Percentiles rank a stretch among this genome's conserved stretches.
phyloP scores from a whole-genome alignment of 2,888 invertebrate species.

The Pomacea canaliculata region DNA sequence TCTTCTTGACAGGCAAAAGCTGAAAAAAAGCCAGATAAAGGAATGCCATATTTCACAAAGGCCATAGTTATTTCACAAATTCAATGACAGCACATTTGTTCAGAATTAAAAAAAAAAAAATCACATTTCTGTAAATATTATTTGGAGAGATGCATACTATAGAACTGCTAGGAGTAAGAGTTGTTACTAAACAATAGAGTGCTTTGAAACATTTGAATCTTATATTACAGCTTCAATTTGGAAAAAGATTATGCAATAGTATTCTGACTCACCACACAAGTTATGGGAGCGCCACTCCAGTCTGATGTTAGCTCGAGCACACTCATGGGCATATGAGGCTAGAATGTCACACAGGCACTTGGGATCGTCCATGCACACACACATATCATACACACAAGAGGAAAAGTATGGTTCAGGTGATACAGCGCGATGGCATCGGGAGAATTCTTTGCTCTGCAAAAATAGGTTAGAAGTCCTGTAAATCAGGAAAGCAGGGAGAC shows the following conservation, averaged over 20 bases:
- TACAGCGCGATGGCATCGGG: slow-evolving; percentile 61
- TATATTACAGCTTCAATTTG: too few species aligned
- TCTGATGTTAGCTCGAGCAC: slow-evolving; percentile 62
- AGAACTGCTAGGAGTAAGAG: too few species aligned
- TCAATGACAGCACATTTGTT: background rate
- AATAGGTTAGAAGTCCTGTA: background rate
- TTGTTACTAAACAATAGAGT: too few species aligned
- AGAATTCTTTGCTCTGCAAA: slow-evolving; percentile 60
- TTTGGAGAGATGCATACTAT: too few species aligned
- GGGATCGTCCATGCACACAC: slow-evolving; percentile 63
- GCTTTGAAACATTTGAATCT: too few species aligned
- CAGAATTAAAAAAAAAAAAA: background rate
- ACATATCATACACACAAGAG: slow-evolving; percentile 68
- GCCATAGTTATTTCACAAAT: background rate
- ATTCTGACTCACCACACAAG: slow-evolving; percentile 61
- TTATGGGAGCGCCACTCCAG: slow-evolving; percentile 62
- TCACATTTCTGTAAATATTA: too few species aligned
- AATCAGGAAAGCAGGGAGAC: too few species aligned
- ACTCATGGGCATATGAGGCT: slow-evolving; percentile 64
- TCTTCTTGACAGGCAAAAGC: slow-evolving; percentile 62
- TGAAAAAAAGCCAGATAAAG: slow-evolving; percentile 29
- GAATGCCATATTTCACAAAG: too few species aligned
- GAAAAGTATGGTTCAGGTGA: slow-evolving; percentile 63
- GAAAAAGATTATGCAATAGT: too few species aligned
- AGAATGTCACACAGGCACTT: slow-evolving; percentile 66